phyloP scores from a whole-genome alignment of 1,140 invertebrate genomes.

The Tetranychus cinnabarinus region DNA sequence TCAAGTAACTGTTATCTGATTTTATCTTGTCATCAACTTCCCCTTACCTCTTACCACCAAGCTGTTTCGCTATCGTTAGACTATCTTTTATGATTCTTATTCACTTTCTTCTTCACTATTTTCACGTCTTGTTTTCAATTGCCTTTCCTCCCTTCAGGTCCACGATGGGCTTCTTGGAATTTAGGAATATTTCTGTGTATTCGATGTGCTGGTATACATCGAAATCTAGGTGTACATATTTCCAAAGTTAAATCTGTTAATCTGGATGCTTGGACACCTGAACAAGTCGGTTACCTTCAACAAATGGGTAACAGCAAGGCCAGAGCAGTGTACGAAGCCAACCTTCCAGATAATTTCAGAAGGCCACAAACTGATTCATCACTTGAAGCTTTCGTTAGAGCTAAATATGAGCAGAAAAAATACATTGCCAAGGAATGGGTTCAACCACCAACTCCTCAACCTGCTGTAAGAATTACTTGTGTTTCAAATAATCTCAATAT shows the following conservation, averaged over 20 bases:
- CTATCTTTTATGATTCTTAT: neutral
- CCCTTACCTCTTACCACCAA: no score
- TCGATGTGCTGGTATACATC: conserved; percentile 60
- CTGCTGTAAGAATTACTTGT: conserved; percentile 10
- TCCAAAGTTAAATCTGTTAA: conserved; percentile 95
- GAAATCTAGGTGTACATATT: conserved; percentile 92
- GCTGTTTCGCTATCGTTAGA: no score
- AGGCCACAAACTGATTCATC: conserved; percentile 81
- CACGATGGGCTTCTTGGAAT: conserved; percentile 97
- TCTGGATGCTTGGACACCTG: conserved; percentile 90
- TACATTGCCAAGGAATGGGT: conserved; percentile 94
- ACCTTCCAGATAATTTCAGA: conserved; percentile 77
- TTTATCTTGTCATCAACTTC: no score
- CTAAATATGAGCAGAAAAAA: conserved; percentile 95
- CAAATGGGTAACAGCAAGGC: conserved; percentile 92
- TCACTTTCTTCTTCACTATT: neutral
- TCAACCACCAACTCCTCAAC: conserved; percentile 49
- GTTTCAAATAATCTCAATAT: neutral
- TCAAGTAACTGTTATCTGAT: no score
- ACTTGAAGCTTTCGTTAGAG: conserved; percentile 77
- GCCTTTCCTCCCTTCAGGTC: conserved; percentile 34
- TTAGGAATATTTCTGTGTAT: conserved; percentile 94
- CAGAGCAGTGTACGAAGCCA: conserved; percentile 87
- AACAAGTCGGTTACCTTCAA: conserved; percentile 84
- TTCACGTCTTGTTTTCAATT: neutral